Conservation (phyloP, 2,797 vertebrate genomes). For the Enteromius paludinosus region DNA sequence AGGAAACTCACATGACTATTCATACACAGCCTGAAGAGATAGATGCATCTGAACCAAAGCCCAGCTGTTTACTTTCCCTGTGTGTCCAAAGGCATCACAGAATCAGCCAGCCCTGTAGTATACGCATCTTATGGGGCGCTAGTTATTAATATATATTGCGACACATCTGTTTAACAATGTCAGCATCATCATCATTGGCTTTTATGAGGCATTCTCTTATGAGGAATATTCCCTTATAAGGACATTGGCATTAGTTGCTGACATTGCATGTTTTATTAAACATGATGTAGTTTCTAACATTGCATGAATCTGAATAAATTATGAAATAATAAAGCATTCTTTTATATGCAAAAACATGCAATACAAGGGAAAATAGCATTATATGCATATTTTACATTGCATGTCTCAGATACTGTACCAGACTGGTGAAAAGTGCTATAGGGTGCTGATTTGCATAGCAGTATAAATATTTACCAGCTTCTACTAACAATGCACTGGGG, state of each 20-base stretch:
- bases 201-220: background rate
- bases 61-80: background rate
- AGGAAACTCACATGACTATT: slow-evolving; percentile 38
- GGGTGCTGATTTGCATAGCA: slow-evolving; percentile 4
- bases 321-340: background rate
- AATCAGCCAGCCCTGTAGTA: background rate
- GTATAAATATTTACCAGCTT: slow-evolving; percentile 23
- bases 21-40: slow-evolving; percentile 22
- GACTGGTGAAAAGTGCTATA: background rate
- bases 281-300: background rate
- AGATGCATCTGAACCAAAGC: slow-evolving; percentile 19
- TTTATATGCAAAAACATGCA: slow-evolving; percentile 11
- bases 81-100: background rate
- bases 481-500: background rate
- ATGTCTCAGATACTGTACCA: background rate
- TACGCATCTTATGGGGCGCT: background rate
- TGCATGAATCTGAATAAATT: slow-evolving; percentile 18
- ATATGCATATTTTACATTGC: slow-evolving; percentile 17
- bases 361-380: background rate
- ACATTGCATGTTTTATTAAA: background rate
- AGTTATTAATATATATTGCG: background rate
- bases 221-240: too few species aligned
- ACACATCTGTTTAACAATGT: background rate
- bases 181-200: background rate
- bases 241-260: background rate